Percentiles rank a stretch among this genome's conserved stretches.
Conservation (phyloP, 2,797 vertebrate species). For the Etheostoma perlongum region DNA sequence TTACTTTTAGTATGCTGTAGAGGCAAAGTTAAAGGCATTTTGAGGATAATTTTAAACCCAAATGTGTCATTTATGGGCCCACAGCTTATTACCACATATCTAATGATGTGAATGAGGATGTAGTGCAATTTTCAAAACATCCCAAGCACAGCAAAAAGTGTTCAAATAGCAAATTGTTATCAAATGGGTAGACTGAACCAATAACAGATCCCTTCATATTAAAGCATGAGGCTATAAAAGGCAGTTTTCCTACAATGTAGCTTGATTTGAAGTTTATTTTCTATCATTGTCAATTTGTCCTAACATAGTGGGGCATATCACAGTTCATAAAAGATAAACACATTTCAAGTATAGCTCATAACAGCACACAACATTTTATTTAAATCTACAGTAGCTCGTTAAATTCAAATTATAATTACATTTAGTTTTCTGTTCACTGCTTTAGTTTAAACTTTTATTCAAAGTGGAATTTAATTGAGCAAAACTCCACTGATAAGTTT, state of each 20-base stretch:
- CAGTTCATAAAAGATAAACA: conserved; percentile 8
- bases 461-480: neutral
- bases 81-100: conserved; percentile 38
- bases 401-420: conserved; percentile 16
- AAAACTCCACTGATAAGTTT: neutral
- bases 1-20: conserved; percentile 33
- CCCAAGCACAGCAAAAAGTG: conserved; percentile 24
- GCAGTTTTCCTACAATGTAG: conserved; percentile 11
- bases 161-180: conserved; percentile 38
- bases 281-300: conserved; percentile 6
- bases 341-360: conserved; percentile 21
- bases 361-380: neutral
- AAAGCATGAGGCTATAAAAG: conserved; percentile 1
- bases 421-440: conserved; percentile 19
- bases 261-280: conserved; percentile 15
- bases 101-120: conserved; percentile 40
- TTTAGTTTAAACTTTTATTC: conserved; percentile 16
- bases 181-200: conserved; percentile 25
- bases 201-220: conserved; percentile 11
- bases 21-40: conserved; percentile 50
- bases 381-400: neutral
- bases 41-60: conserved; percentile 46
- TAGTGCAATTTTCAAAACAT: conserved; percentile 30
- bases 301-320: conserved; percentile 3
- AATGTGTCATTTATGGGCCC: conserved; percentile 39